Evolutionary conservation across 2,113 vertebrate species (phyloP).

Genomic region (Condylura cristata): DNA sequence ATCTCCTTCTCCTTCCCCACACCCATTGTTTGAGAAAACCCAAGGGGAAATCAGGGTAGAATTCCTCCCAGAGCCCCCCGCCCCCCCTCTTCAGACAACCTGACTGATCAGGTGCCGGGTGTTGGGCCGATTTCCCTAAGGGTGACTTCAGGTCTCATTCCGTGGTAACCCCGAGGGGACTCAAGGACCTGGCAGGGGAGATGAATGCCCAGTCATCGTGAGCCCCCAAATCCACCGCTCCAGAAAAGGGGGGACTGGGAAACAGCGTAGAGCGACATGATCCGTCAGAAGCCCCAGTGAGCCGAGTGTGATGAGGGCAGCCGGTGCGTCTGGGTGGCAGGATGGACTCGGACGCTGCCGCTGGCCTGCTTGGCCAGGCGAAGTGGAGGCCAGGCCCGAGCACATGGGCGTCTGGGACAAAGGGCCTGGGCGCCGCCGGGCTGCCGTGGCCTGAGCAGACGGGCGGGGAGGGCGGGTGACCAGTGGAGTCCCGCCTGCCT

Average conservation of each 20-base stretch:
- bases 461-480: no score
- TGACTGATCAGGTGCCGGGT: neutral
- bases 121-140: neutral
- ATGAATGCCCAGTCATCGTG: neutral
- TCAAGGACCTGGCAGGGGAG: neutral
- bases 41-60: neutral
- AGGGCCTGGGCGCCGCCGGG: no score
- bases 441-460: no score
- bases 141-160: neutral
- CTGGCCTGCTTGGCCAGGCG: neutral
- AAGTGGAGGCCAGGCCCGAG: no score
- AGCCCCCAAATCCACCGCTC: neutral
- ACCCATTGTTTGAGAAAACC: neutral
- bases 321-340: neutral
- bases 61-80: neutral
- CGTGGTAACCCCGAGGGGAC: neutral
- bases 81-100: neutral
- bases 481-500: no score
- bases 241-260: neutral
- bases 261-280: neutral
- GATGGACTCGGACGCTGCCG: rapidly evolving
- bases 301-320: neutral
- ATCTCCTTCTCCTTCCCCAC: neutral
- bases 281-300: neutral
- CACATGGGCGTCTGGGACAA: no score